Evolutionary conservation across 1,140 invertebrate genomes (phyloP).

Genomic region (Ceratosolen solmsi): DNA sequence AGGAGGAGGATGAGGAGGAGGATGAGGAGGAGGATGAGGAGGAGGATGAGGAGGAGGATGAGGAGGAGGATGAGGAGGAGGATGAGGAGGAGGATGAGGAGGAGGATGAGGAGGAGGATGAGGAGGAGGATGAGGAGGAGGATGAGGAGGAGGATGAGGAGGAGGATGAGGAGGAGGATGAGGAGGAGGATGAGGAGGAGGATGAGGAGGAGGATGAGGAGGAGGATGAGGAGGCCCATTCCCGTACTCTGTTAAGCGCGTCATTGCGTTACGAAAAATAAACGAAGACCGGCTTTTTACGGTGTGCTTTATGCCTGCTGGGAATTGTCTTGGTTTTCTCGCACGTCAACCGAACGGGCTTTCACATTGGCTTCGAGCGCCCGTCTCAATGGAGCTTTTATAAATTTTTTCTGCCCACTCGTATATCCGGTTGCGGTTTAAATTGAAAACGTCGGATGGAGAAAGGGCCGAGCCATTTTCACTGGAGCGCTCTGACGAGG

Average conservation of each 20-base stretch:
- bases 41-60: neutral
- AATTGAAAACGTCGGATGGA: neutral
- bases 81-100: neutral
- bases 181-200: slow-evolving; percentile 10
- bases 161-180: neutral
- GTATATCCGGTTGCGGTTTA: neutral
- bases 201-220: neutral
- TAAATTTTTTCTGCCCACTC: neutral
- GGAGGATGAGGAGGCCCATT: too few species aligned
- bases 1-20: slow-evolving; percentile 8
- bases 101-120: neutral
- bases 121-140: slow-evolving; percentile 8
- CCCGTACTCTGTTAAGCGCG: neutral
- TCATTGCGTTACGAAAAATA: neutral
- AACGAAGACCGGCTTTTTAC: neutral
- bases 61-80: slow-evolving; percentile 10
- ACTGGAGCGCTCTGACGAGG: neutral
- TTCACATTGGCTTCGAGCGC: neutral
- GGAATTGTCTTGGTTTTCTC: slow-evolving; percentile 5
- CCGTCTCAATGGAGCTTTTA: neutral
- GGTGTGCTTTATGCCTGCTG: neutral
- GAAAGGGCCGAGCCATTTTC: neutral
- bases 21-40: slow-evolving; percentile 10
- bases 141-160: slow-evolving; percentile 10
- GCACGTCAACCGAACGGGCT: neutral